These are phyloP conservation scores for Herminia tarsipennalis DNA, from an alignment of 2,888 invertebrate genomes.

Conservation along the genomic window DNA sequence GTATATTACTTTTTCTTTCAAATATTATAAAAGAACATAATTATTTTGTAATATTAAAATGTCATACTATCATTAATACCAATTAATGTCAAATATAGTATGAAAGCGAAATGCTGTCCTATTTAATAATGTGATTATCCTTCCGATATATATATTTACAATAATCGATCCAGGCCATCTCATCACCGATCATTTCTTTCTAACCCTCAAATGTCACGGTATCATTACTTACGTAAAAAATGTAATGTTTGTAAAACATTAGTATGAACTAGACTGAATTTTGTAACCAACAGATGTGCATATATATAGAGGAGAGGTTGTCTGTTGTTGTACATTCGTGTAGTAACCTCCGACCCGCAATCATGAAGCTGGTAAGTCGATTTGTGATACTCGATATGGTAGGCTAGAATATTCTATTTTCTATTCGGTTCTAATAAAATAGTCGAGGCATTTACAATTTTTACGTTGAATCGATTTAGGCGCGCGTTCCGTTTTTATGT, in stretches of 20 bases:
- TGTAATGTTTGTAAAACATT: conserved; percentile 13
- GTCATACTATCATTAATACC: no score
- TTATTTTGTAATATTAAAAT: no score
- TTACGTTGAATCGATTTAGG: background rate
- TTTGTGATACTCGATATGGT: conserved; percentile 36
- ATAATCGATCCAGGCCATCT: background rate
- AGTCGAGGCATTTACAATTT: conserved; percentile 16
- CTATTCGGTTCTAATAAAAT: conserved; percentile 14
- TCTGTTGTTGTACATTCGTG: conserved; percentile 66
- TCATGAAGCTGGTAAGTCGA: conserved; percentile 78
- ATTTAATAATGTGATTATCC: background rate
- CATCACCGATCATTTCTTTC: background rate
- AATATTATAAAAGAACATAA: no score
- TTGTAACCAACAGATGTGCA: conserved; percentile 65
- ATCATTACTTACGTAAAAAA: conserved; percentile 15
- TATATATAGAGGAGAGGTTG: conserved; percentile 64
- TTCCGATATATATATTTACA: background rate
- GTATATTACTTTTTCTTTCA: no score
- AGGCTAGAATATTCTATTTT: no score
- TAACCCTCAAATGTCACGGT: conserved; percentile 9
- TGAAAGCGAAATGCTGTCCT: no score
- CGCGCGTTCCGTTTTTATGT: no score
- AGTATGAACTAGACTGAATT: conserved; percentile 71
- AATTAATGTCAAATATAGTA: no score
- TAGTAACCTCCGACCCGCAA: conserved; percentile 70